phyloP scores from a whole-genome alignment of 2,888 invertebrate species.

The Fissipunctia ypsillon region DNA sequence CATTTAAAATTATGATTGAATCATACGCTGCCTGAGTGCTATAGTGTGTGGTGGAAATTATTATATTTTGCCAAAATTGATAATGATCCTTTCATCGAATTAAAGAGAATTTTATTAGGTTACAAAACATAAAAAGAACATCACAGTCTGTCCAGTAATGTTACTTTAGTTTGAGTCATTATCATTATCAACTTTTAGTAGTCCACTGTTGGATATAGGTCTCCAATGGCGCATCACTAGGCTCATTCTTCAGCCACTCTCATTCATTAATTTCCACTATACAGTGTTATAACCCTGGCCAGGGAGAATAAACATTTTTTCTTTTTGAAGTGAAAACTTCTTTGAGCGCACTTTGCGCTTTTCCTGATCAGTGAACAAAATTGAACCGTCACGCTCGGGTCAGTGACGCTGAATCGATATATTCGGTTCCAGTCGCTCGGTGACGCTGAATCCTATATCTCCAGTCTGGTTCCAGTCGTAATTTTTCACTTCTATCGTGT shows the following conservation, averaged over 20 bases:
- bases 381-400: too few relatives aligned
- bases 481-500: too few relatives aligned
- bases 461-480: too few relatives aligned
- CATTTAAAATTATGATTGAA: slow-evolving; percentile 52
- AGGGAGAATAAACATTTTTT: background rate
- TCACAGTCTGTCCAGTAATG: too few relatives aligned
- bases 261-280: background rate
- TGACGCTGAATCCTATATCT: too few relatives aligned
- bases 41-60: slow-evolving; percentile 10
- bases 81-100: background rate
- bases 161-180: background rate
- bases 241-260: background rate
- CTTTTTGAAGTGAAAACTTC: too few relatives aligned
- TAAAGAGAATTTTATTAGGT: background rate
- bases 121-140: background rate
- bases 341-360: too few relatives aligned
- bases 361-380: too few relatives aligned
- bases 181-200: background rate
- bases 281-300: background rate
- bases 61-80: slow-evolving; percentile 12
- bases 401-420: too few relatives aligned
- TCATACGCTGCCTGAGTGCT: slow-evolving; percentile 21
- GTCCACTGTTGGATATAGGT: background rate
- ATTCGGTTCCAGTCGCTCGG: too few relatives aligned
- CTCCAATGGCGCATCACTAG: background rate